Percentiles rank a stretch among this genome's conserved stretches.
phyloP scores from a whole-genome alignment of 2,888 invertebrate genomes.

The Blastobasis lacticolella region DNA sequence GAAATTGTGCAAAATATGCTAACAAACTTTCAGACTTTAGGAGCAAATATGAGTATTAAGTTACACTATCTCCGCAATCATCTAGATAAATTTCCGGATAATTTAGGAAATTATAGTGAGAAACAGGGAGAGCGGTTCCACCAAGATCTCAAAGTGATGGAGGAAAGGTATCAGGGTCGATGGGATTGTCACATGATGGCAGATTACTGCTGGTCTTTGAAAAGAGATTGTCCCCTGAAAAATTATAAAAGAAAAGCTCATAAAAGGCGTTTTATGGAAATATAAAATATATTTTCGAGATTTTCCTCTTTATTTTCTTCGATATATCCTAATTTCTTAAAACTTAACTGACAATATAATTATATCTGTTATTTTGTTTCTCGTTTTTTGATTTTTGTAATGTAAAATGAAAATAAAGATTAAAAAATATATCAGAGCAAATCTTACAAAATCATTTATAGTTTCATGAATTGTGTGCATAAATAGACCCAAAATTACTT shows the following conservation, averaged over 20 bases:
- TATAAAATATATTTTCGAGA: too few relatives aligned
- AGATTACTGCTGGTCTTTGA: neutral
- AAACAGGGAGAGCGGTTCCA: neutral
- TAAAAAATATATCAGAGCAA: too few relatives aligned
- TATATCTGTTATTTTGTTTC: too few relatives aligned
- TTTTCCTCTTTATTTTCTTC: too few relatives aligned
- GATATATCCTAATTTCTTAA: too few relatives aligned
- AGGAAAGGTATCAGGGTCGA: neutral
- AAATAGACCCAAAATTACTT: too few relatives aligned
- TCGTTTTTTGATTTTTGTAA: too few relatives aligned
- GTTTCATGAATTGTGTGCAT: too few relatives aligned
- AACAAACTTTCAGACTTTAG: neutral
- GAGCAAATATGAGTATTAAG: neutral
- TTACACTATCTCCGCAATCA: neutral
- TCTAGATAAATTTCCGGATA: neutral
- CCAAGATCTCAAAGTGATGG: neutral
- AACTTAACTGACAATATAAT: too few relatives aligned
- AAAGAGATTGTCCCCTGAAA: neutral
- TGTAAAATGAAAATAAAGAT: too few relatives aligned
- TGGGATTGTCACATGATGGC: neutral
- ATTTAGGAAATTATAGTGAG: too few relatives aligned
- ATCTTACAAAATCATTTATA: too few relatives aligned
- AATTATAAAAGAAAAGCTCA: neutral
- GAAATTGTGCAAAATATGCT: neutral
- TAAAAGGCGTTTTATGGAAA: neutral